Percentiles rank a stretch among this genome's conserved stretches.
phyloP scores from a whole-genome alignment of 2,797 vertebrate genomes.

The Dermochelys coriacea region DNA sequence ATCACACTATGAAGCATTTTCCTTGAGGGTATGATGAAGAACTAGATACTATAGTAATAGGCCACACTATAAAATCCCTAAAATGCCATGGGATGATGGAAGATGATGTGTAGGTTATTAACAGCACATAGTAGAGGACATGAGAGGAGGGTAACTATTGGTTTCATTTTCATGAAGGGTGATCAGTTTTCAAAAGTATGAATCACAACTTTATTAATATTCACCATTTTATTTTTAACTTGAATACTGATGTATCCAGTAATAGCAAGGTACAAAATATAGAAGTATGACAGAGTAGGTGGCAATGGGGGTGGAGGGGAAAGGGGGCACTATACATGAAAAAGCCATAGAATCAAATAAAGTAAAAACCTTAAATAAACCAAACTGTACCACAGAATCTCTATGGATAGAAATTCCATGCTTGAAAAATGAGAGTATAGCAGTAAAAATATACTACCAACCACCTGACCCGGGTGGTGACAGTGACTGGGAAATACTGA shows the following conservation, averaged over 20 bases:
- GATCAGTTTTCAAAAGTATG: neutral
- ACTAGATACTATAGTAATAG: neutral
- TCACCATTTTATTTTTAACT: neutral
- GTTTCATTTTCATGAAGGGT: neutral
- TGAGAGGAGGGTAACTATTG: neutral
- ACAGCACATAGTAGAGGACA: neutral
- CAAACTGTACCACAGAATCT: too few relatives aligned
- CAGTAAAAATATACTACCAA: neutral
- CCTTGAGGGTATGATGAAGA: neutral
- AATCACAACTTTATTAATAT: neutral
- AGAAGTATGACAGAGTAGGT: too few relatives aligned
- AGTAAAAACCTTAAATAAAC: too few relatives aligned
- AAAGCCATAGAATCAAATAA: too few relatives aligned
- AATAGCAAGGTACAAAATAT: too few relatives aligned
- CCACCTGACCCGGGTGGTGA: neutral
- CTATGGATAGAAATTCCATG: too few relatives aligned
- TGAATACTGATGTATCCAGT: neutral
- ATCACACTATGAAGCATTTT: neutral
- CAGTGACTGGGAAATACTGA: neutral
- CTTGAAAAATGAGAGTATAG: neutral
- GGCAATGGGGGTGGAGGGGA: rapidly evolving
- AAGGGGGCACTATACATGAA: too few relatives aligned
- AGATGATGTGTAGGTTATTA: neutral
- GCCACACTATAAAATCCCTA: neutral
- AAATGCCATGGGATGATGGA: neutral